Conservation (phyloP, 2,113 vertebrate species). For the Eulemur macaco region DNA sequence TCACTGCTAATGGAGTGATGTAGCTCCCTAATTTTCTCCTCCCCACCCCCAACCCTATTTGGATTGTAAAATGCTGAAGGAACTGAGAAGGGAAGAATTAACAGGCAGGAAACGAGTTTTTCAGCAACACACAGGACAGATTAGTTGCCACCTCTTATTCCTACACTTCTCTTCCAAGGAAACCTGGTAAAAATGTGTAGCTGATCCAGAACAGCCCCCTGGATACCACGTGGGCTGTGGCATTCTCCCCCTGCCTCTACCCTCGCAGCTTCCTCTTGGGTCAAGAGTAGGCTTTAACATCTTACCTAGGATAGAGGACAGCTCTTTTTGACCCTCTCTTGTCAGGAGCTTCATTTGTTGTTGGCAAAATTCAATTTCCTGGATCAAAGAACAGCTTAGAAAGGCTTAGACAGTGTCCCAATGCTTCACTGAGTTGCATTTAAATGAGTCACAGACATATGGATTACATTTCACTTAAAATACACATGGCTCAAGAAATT, state of each 20-base stretch:
- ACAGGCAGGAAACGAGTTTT: not conserved
- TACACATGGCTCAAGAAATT: conserved; percentile 69
- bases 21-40: not conserved
- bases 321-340: not conserved
- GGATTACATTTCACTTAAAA: conserved; percentile 73
- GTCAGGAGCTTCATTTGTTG: conserved; percentile 48
- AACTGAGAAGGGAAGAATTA: not conserved
- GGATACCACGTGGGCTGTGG: not conserved
- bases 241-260: not conserved
- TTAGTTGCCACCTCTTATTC: not conserved
- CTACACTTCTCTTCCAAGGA: not conserved
- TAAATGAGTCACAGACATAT: conserved; percentile 64
- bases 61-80: not conserved
- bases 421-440: not conserved
- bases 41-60: not conserved
- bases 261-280: not conserved
- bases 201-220: not conserved
- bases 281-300: not conserved
- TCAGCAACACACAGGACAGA: not conserved
- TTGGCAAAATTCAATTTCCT: conserved; percentile 59
- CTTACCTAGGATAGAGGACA: not conserved
- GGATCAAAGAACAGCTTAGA: conserved; percentile 50
- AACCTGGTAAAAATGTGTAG: not conserved
- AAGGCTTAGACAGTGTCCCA: conserved; percentile 2
- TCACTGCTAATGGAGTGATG: not conserved